Evolutionary conservation across 2,888 invertebrate species (phyloP), one percentile per base, ranked within the genome.

Genomic region (Phengaris alcon): DNA sequence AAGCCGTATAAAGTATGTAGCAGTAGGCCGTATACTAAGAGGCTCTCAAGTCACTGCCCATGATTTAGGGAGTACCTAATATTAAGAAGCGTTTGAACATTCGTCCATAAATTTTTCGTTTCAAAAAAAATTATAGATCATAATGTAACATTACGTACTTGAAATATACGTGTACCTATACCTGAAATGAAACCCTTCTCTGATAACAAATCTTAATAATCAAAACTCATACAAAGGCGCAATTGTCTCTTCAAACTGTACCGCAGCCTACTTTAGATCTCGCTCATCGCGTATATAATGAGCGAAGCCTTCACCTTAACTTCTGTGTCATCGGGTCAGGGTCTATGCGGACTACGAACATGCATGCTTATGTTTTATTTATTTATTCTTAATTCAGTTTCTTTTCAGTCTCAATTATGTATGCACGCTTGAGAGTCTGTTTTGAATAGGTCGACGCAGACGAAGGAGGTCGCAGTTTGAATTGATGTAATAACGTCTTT

Each of bases 331-430:
- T 10, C 52, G 54, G 72, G 72, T 72, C 72, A 72, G 22, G 72
- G 72, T 54, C 54, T 72, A 22, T 52, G 15, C 72, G 35, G 70
- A 9, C 68, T 10, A 68, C 22, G 72, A 72, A 13, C 72, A 54
- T 72, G 72, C 54, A 72, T 15, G 52, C 70, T 48, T 6, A 72
- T 72, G 72, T 72, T 72, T 72, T 72, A 72, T 72, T 54, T 72
- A 72, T 72, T 72, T 35, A 52, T 35, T 72, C 72, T 72, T 72
- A 72, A 72, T 72, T 72, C 54, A 72, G 72, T 72, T 72, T 72
- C 72, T 72, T 72, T 72, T 72, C 72, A 72, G 72, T 72, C n/a
- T 52, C 52, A 22, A 72, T 72, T 54, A 72, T 72, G 44, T 72
- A 72, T 72, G 54, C 72, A 22, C 10, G 35, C 68, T 68, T 10